These are phyloP conservation scores for Xenopus petersii DNA, from an alignment of 2,797 vertebrate species.

Conservation along the genomic window DNA sequence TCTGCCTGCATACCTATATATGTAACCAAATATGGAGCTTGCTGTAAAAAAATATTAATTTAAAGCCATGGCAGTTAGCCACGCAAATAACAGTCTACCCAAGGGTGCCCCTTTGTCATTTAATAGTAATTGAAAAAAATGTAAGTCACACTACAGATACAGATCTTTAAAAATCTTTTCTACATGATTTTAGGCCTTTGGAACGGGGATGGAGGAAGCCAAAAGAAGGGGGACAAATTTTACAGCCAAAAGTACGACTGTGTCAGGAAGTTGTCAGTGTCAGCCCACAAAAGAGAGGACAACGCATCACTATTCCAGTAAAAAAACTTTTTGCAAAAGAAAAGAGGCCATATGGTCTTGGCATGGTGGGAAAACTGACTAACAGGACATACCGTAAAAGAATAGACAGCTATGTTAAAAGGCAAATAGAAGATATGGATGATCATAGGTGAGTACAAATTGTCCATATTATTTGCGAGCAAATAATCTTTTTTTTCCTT, in stretches of 20 bases:
- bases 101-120: too few relatives aligned
- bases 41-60: too few relatives aligned
- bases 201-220: constrained; percentile 90
- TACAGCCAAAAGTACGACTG: constrained; percentile 84
- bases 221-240: constrained; percentile 66
- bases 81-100: too few relatives aligned
- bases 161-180: not conserved
- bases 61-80: too few relatives aligned
- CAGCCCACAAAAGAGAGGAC: constrained; percentile 76
- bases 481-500: too few relatives aligned
- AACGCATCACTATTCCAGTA: constrained; percentile 84
- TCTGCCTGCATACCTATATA: too few relatives aligned
- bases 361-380: constrained; percentile 92
- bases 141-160: too few relatives aligned
- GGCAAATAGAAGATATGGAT: constrained; percentile 97
- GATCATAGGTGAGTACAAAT: constrained; percentile 79
- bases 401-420: constrained; percentile 88
- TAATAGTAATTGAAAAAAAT: too few relatives aligned
- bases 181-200: constrained; percentile 70
- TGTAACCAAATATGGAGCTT: too few relatives aligned
- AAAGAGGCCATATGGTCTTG: constrained; percentile 92
- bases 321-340: constrained; percentile 90
- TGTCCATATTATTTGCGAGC: not conserved
- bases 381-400: constrained; percentile 94
- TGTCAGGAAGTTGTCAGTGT: constrained; percentile 89